phyloP scores from a whole-genome alignment of 2,797 vertebrate species.

The Atherinosoma microstoma region DNA sequence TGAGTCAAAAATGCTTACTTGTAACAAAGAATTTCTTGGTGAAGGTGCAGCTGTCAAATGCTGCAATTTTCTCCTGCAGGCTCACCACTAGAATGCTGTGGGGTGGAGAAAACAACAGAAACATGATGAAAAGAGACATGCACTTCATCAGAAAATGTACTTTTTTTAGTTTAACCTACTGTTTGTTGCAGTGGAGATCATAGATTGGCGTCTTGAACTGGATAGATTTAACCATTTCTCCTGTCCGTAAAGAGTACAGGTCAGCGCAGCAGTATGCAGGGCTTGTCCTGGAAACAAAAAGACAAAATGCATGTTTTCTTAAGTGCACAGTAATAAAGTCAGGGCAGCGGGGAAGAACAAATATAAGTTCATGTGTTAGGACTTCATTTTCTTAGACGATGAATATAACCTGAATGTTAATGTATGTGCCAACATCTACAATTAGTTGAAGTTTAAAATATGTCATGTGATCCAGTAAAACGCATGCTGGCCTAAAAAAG shows the following conservation, averaged over 20 bases:
- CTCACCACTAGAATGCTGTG: conserved; percentile 94
- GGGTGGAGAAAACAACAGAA: conserved; percentile 18
- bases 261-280: conserved; percentile 96
- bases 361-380: neutral
- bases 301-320: neutral
- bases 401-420: no score
- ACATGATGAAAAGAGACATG: conserved; percentile 6
- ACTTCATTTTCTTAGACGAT: neutral
- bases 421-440: no score
- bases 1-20: conserved; percentile 83
- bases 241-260: conserved; percentile 93
- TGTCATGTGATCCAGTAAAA: no score
- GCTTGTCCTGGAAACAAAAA: conserved; percentile 84
- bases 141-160: neutral
- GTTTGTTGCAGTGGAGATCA: conserved; percentile 95
- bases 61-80: conserved; percentile 98
- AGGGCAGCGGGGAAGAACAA: neutral
- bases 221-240: conserved; percentile 98
- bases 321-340: neutral
- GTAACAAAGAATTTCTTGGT: conserved; percentile 99
- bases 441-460: neutral
- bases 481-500: neutral
- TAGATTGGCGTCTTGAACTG: conserved; percentile 99
- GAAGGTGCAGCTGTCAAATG: conserved; percentile 98
- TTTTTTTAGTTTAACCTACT: conserved; percentile 73